Conservation (phyloP, 1,140 invertebrate genomes). For the Drosophila eugracilis region DNA sequence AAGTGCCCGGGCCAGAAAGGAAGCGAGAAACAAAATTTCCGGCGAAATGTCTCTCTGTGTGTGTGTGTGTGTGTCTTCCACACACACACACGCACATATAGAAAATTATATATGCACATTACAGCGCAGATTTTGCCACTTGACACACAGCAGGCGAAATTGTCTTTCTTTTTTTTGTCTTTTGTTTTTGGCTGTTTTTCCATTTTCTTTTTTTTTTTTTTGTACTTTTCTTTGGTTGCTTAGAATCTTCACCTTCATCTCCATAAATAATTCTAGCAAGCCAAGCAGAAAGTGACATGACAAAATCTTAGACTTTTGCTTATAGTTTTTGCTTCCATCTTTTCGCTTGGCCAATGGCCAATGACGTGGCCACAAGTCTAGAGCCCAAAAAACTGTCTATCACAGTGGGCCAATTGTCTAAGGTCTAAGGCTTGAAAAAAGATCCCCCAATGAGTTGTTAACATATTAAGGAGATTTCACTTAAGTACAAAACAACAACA, state of each 20-base stretch:
- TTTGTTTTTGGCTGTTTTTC: conserved; percentile 7
- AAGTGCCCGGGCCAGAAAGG: conserved; percentile 33
- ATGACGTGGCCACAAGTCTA: conserved; percentile 18
- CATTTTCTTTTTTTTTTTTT: background rate
- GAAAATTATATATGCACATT: conserved; percentile 79
- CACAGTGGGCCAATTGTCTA: conserved; percentile 15
- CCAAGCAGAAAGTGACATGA: conserved; percentile 43
- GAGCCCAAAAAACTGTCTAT: conserved; percentile 5
- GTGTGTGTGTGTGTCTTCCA: too few species aligned
- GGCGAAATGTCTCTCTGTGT: conserved; percentile 21
- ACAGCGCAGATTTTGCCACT: conserved; percentile 76
- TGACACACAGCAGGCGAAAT: conserved; percentile 50
- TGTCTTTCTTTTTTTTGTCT: conserved; percentile 5
- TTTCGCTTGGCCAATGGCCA: background rate
- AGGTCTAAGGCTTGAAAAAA: conserved; percentile 2
- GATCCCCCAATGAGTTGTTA: conserved; percentile 72
- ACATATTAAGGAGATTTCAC: conserved; percentile 79
- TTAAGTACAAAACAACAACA: conserved; percentile 58
- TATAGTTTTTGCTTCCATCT: conserved; percentile 31
- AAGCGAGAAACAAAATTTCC: conserved; percentile 28
- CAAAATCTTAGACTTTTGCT: conserved; percentile 26
- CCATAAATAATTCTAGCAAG: conserved; percentile 46
- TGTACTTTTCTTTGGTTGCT: background rate
- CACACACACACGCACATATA: conserved; percentile 36
- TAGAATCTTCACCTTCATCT: conserved; percentile 31